phyloP scores from a whole-genome alignment of 2,888 invertebrate genomes.

The Aporophyla nigra region DNA sequence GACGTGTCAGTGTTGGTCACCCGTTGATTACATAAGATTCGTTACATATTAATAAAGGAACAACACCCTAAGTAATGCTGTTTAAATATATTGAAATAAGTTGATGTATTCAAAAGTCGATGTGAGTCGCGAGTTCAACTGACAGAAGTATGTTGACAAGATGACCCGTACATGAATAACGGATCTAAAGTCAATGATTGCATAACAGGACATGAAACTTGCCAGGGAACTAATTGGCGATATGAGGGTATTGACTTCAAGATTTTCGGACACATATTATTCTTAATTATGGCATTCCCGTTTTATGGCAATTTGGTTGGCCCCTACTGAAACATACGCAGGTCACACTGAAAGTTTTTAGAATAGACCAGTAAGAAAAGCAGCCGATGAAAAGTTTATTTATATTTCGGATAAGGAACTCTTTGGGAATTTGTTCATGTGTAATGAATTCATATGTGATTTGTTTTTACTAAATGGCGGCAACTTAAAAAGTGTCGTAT shows the following conservation, averaged over 20 bases:
- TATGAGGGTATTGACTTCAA: not conserved
- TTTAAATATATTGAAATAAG: constrained; percentile 8
- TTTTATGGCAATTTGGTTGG: not conserved
- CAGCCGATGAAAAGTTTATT: too few species aligned
- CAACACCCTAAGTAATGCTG: constrained; percentile 6
- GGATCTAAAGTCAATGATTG: not conserved
- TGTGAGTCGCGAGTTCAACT: constrained; percentile 10
- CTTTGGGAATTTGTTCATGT: too few species aligned
- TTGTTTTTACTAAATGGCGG: too few species aligned
- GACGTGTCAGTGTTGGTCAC: constrained; percentile 10
- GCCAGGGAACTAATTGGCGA: not conserved
- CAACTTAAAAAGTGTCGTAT: too few species aligned
- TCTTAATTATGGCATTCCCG: not conserved
- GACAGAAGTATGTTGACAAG: constrained; percentile 17
- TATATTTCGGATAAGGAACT: too few species aligned
- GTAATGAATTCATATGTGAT: too few species aligned
- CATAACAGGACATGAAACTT: not conserved
- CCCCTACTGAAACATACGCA: not conserved
- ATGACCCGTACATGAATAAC: not conserved
- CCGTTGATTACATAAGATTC: constrained; percentile 32
- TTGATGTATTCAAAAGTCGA: not conserved
- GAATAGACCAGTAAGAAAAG: too few species aligned
- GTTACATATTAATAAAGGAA: constrained; percentile 24
- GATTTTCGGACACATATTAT: not conserved
- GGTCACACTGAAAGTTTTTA: too few species aligned